A percentile compares a stretch with the other conserved stretches of the same genome.
Evolutionary conservation across 2,797 vertebrate genomes (phyloP).

Genomic region (Acridotheres tristis): DNA sequence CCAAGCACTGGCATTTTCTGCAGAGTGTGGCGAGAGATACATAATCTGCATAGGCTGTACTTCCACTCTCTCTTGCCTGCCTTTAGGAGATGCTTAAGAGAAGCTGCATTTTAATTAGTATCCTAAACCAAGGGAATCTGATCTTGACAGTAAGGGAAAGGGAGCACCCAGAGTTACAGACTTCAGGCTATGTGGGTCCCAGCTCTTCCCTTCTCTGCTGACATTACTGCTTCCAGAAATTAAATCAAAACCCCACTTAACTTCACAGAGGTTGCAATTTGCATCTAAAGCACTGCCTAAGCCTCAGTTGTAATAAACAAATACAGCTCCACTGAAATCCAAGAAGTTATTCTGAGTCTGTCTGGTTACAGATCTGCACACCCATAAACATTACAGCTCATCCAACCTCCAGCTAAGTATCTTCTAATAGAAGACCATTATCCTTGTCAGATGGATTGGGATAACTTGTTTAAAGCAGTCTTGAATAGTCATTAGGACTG

Average conservation of each 20-base stretch:
- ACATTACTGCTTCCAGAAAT: conserved; percentile 11
- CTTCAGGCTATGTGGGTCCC: neutral
- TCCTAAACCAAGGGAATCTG: neutral
- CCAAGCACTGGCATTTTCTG: neutral
- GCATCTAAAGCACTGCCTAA: conserved; percentile 7
- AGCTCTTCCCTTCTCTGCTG: neutral
- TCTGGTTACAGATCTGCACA: conserved; percentile 16
- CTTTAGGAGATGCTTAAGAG: neutral
- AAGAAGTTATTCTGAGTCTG: conserved; percentile 3
- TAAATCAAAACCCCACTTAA: conserved; percentile 45
- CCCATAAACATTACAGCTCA: conserved; percentile 14
- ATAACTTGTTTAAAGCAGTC: conserved; percentile 32
- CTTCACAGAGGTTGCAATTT: conserved; percentile 18
- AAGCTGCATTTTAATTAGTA: conserved; percentile 4
- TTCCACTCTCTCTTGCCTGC: neutral
- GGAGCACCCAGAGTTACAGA: neutral
- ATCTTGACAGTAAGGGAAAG: neutral
- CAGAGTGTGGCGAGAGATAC: neutral
- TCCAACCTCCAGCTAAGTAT: conserved; percentile 18
- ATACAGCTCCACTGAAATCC: neutral
- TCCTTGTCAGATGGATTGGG: conserved; percentile 23
- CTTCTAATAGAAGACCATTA: conserved; percentile 17
- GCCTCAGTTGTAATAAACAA: conserved; percentile 20
- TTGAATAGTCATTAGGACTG: conserved; percentile 4
- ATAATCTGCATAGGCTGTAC: neutral